A percentile compares a stretch with the other conserved stretches of the same genome.
These are phyloP conservation scores for Halcyon leucocephala DNA, from an alignment of 2,797 vertebrate species.

Conservation along the genomic window DNA sequence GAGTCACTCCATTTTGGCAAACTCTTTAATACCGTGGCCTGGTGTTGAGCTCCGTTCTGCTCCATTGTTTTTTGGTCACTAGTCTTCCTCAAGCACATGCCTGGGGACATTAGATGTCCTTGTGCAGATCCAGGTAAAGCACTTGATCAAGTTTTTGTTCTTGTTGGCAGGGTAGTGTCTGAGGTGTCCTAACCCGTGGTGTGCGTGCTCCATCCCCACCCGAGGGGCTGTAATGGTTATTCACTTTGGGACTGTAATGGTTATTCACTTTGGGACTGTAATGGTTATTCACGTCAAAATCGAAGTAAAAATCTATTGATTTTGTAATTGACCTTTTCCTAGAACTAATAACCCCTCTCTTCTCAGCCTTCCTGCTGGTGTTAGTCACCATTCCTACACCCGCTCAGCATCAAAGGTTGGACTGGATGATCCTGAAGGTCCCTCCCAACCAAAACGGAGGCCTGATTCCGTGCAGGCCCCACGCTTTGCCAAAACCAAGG, in stretches of 20 bases:
- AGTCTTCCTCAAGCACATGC: rapidly evolving
- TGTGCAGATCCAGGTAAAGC: neutral
- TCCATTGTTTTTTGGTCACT: neutral
- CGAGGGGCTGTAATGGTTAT: rapidly evolving
- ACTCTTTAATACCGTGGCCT: neutral
- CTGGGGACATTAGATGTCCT: neutral
- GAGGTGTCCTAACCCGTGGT: rapidly evolving
- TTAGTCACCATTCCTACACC: too few species aligned
- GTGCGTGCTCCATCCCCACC: rapidly evolving
- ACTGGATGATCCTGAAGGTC: neutral
- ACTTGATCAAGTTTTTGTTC: rapidly evolving
- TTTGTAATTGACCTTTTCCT: neutral
- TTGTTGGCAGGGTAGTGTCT: rapidly evolving
- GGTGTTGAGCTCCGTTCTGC: neutral
- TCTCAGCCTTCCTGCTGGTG: neutral
- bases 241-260: too few species aligned
- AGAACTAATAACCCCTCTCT: neutral
- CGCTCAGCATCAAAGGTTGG: too few species aligned
- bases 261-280: neutral
- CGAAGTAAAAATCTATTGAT: neutral
- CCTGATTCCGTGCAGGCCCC: too few species aligned
- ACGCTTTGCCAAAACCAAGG: neutral
- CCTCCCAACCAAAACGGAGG: neutral
- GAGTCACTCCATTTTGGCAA: neutral
- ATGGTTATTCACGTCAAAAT: neutral